These are phyloP conservation scores for Malacosoma neustria DNA, from an alignment of 2,888 invertebrate species.

Conservation along the genomic window DNA sequence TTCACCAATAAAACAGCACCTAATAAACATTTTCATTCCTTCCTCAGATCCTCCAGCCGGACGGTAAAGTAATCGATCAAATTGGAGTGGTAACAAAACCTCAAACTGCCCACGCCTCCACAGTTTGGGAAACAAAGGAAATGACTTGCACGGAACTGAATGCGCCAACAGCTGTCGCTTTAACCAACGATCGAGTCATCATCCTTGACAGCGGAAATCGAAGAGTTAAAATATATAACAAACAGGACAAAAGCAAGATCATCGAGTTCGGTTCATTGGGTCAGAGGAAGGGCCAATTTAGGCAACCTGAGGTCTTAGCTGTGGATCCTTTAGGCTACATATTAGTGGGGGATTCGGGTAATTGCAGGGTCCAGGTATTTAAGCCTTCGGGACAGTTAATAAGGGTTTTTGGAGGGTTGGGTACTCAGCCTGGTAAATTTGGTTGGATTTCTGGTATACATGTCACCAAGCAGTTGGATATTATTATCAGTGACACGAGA, in stretches of 20 bases:
- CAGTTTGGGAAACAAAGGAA: slow-evolving; percentile 45
- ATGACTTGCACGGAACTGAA: slow-evolving; percentile 74
- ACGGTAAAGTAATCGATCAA: slow-evolving; percentile 76
- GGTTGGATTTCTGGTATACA: slow-evolving; percentile 82
- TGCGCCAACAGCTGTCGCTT: slow-evolving; percentile 81
- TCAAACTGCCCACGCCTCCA: slow-evolving; percentile 33
- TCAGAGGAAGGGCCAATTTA: slow-evolving; percentile 79
- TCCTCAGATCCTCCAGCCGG: slow-evolving; percentile 69
- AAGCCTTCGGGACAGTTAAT: slow-evolving; percentile 80
- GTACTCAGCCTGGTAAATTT: slow-evolving; percentile 65
- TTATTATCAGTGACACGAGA: slow-evolving; percentile 77
- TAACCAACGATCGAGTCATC: slow-evolving; percentile 67
- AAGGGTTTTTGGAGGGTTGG: slow-evolving; percentile 76
- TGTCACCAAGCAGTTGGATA: slow-evolving; percentile 75
- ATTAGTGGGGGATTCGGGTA: slow-evolving; percentile 86
- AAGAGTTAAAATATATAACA: slow-evolving; percentile 77
- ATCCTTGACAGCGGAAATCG: slow-evolving; percentile 84
- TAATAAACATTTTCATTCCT: too few species aligned
- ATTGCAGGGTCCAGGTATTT: slow-evolving; percentile 84
- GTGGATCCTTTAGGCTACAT: slow-evolving; percentile 84
- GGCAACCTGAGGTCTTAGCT: slow-evolving; percentile 82
- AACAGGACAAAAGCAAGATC: slow-evolving; percentile 67
- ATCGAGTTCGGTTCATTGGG: slow-evolving; percentile 80
- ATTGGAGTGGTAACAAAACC: slow-evolving; percentile 69
- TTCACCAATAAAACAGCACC: too few species aligned